These are phyloP conservation scores for Brachymystax lenok DNA, from an alignment of 2,797 vertebrate genomes.

Conservation along the genomic window DNA sequence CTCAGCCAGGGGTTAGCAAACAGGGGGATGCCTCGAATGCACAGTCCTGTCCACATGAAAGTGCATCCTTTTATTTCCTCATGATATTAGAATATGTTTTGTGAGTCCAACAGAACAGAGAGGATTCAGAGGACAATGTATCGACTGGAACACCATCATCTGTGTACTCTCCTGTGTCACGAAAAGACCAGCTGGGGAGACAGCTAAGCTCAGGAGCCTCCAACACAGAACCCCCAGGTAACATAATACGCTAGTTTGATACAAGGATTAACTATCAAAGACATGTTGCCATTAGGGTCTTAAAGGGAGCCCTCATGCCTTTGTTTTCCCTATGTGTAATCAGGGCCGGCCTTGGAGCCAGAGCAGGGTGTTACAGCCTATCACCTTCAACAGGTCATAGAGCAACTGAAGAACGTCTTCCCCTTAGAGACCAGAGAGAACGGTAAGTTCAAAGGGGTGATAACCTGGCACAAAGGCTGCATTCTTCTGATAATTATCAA, in stretches of 20 bases:
- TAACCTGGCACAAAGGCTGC: too few species aligned
- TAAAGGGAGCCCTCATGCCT: not conserved
- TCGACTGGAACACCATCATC: conserved; percentile 58
- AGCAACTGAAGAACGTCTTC: conserved; percentile 80
- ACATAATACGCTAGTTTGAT: not conserved
- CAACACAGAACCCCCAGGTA: conserved; percentile 76
- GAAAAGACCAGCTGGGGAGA: conserved; percentile 67
- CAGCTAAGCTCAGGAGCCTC: conserved; percentile 69
- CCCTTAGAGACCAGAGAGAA: conserved; percentile 44
- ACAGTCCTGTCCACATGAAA: too few species aligned
- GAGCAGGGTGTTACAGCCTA: conserved; percentile 26
- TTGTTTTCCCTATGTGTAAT: not conserved
- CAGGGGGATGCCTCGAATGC: not conserved
- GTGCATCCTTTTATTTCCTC: too few species aligned
- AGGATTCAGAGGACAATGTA: conserved; percentile 70
- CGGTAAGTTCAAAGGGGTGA: not conserved
- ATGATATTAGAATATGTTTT: not conserved
- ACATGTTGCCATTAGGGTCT: not conserved
- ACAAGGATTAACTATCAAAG: not conserved
- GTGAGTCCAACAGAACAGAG: conserved; percentile 64
- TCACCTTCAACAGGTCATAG: conserved; percentile 83
- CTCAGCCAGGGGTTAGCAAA: not conserved
- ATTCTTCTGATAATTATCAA: too few species aligned
- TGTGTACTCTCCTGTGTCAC: conserved; percentile 75
- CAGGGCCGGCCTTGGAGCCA: conserved; percentile 64